Conservation (phyloP, 2,113 vertebrate species). For the Podarcis muralis region DNA sequence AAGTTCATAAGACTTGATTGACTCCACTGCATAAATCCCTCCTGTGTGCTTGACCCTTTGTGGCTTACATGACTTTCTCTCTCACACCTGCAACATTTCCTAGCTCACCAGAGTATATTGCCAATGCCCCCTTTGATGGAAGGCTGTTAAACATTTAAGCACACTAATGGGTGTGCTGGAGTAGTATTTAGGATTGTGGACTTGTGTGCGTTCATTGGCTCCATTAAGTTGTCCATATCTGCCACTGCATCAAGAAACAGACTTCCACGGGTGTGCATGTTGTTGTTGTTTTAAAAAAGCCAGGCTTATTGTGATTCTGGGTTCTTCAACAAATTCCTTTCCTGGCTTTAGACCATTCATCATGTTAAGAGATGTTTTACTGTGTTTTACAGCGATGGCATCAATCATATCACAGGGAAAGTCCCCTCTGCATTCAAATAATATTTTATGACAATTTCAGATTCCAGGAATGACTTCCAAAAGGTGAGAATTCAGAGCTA, state of each 20-base stretch:
- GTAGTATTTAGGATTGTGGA: neutral
- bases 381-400: constrained; percentile 45
- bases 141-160: neutral
- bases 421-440: constrained; percentile 6
- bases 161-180: neutral
- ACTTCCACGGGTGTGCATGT: neutral
- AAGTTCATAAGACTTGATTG: too few relatives aligned
- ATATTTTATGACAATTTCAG: constrained; percentile 4
- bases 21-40: neutral
- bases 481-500: neutral
- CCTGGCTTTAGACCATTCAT: constrained; percentile 33
- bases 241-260: neutral
- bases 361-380: constrained; percentile 39
- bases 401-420: constrained; percentile 29
- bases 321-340: constrained; percentile 31
- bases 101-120: neutral
- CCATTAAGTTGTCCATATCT: constrained; percentile 6
- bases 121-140: neutral
- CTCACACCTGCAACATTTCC: neutral
- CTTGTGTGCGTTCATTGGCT: constrained; percentile 14
- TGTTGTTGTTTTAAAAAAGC: too few relatives aligned
- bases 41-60: fast-evolving
- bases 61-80: neutral
- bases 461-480: neutral
- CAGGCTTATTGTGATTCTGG: neutral